A percentile compares a stretch with the other conserved stretches of the same genome.
Evolutionary conservation across 2,113 vertebrate genomes (phyloP).

Genomic region (Harpagus bidentatus): DNA sequence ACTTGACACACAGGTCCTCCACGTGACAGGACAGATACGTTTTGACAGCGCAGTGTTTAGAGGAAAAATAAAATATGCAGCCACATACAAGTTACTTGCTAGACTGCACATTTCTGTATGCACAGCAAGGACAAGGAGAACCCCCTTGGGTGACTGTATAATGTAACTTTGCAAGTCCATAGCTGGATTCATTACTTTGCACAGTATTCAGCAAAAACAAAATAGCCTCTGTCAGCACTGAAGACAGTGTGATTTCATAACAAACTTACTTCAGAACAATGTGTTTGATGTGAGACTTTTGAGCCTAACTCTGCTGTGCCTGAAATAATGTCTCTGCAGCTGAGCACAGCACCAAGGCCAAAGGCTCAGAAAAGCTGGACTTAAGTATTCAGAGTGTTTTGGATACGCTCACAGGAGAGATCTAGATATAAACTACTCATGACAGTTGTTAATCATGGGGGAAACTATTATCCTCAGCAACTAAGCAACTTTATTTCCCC

Average conservation of each 20-base stretch:
- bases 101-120: conserved; percentile 4
- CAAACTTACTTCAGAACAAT: not conserved
- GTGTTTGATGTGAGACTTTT: not conserved
- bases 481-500: not conserved
- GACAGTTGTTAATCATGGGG: not conserved
- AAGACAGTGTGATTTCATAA: conserved; percentile 15
- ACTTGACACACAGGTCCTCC: not conserved
- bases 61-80: conserved; percentile 46
- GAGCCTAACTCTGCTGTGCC: not conserved
- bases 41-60: conserved; percentile 3
- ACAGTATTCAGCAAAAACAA: not conserved
- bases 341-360: not conserved
- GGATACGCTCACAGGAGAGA: not conserved
- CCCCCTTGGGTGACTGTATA: conserved; percentile 41
- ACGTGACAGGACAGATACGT: not conserved
- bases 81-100: conserved; percentile 31
- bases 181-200: conserved; percentile 40
- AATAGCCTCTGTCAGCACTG: conserved; percentile 21
- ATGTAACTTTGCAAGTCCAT: conserved; percentile 31
- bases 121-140: conserved; percentile 48
- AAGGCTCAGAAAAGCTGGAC: not conserved
- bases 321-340: not conserved
- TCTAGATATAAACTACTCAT: not conserved
- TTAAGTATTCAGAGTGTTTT: not conserved
- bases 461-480: not conserved